phyloP scores from a whole-genome alignment of 2,113 vertebrate species.

The Otocyon megalotis region DNA sequence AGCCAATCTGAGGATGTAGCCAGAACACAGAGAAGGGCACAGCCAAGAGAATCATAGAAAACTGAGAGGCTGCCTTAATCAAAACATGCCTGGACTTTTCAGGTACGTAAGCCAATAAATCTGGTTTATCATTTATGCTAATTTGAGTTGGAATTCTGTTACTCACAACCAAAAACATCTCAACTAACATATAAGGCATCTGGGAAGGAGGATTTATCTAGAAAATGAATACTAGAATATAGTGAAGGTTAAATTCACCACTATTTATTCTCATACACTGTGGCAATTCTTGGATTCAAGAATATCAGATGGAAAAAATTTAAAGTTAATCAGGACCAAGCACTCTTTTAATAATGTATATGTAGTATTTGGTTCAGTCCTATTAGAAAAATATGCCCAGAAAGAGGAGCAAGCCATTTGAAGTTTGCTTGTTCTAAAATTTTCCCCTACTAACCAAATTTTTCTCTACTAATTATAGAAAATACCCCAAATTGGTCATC shows the following conservation, averaged over 20 bases:
- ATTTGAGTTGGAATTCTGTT: neutral
- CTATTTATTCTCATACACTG: neutral
- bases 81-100: neutral
- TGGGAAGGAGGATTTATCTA: neutral
- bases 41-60: constrained; percentile 7
- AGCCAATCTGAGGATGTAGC: neutral
- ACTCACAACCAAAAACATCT: neutral
- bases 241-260: neutral
- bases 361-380: neutral
- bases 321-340: constrained; percentile 4
- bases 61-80: neutral
- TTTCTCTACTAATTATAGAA: constrained; percentile 9
- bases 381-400: neutral
- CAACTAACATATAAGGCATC: neutral
- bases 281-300: neutral
- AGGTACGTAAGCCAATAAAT: neutral
- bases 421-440: neutral
- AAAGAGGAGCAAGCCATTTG: neutral
- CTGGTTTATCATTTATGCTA: neutral
- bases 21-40: neutral
- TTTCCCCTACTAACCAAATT: neutral
- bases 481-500: neutral
- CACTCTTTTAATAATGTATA: neutral
- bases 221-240: neutral
- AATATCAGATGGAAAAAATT: neutral